phyloP scores from a whole-genome alignment of 2,888 invertebrate species.

The Eilema caniola region DNA sequence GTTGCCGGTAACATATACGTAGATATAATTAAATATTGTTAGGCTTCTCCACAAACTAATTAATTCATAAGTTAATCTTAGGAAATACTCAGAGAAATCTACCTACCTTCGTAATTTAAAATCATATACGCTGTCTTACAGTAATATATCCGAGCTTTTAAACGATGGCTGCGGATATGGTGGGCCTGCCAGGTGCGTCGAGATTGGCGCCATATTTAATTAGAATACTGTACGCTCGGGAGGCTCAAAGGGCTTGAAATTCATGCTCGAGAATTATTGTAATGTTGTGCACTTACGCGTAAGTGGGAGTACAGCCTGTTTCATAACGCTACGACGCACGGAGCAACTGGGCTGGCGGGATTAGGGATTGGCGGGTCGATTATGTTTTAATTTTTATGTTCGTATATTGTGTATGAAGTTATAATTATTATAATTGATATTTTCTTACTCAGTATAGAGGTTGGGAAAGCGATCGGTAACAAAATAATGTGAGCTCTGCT shows the following conservation, averaged over 20 bases:
- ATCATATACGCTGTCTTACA: conserved; percentile 33
- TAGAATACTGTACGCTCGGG: conserved; percentile 52
- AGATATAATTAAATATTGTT: not conserved
- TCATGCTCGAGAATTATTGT: conserved; percentile 49
- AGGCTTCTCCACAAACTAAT: not conserved
- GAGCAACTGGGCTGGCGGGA: conserved; percentile 23
- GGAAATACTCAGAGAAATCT: not conserved
- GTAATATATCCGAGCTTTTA: conserved; percentile 38
- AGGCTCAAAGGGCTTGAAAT: conserved; percentile 48
- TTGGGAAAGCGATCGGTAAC: too few species aligned
- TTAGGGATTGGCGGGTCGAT: conserved; percentile 19
- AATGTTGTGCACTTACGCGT: conserved; percentile 47
- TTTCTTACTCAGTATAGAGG: too few species aligned
- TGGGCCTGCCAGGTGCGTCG: conserved; percentile 46
- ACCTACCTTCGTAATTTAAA: conserved; percentile 31
- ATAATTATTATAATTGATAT: too few species aligned
- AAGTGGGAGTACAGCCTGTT: conserved; percentile 45
- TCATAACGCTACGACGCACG: conserved; percentile 35
- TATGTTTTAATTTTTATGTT: not conserved
- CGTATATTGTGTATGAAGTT: not conserved
- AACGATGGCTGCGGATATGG: conserved; percentile 34
- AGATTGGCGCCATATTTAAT: conserved; percentile 54
- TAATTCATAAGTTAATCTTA: not conserved
- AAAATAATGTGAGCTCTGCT: too few species aligned
- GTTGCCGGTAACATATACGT: too few species aligned